phyloP scores from a whole-genome alignment of 1,140 invertebrate genomes.

The Eurosta solidaginis region DNA sequence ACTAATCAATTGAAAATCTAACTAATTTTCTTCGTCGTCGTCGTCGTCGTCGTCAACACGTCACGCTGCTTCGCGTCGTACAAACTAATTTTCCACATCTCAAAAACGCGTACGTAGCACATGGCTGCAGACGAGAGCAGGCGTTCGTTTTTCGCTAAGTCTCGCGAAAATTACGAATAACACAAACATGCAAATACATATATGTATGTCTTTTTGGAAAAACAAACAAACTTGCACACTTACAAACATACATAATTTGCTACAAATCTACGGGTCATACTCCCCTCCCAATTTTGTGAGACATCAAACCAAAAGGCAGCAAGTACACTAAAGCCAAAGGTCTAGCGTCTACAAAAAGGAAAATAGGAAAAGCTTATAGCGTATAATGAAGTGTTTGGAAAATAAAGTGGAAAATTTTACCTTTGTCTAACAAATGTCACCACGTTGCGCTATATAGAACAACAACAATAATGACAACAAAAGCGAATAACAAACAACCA shows the following conservation, averaged over 20 bases:
- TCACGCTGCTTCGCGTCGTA: slow-evolving; percentile 24
- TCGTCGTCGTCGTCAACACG: slow-evolving; percentile 24
- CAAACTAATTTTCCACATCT: slow-evolving; percentile 5
- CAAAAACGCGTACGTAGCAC: too few relatives aligned
- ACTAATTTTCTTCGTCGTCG: too few relatives aligned
- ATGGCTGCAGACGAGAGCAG: slow-evolving; percentile 14
- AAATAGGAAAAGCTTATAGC: background rate
- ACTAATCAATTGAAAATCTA: slow-evolving; percentile 1
- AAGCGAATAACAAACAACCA: background rate
- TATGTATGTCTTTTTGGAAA: background rate
- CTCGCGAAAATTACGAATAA: slow-evolving; percentile 15
- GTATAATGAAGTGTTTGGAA: background rate
- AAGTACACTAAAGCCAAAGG: background rate
- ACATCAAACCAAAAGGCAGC: background rate
- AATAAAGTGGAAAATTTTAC: background rate
- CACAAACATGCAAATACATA: background rate
- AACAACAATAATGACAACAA: background rate
- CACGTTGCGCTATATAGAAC: background rate
- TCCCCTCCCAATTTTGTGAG: background rate
- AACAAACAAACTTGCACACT: background rate
- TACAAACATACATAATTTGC: background rate
- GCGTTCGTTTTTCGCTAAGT: background rate
- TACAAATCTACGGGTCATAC: background rate
- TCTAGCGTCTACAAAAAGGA: background rate
- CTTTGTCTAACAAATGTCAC: background rate